Base-by-base conservation (phyloP, 2,797 vertebrate genomes). In the Chaetodon trifasciatus region DNA sequence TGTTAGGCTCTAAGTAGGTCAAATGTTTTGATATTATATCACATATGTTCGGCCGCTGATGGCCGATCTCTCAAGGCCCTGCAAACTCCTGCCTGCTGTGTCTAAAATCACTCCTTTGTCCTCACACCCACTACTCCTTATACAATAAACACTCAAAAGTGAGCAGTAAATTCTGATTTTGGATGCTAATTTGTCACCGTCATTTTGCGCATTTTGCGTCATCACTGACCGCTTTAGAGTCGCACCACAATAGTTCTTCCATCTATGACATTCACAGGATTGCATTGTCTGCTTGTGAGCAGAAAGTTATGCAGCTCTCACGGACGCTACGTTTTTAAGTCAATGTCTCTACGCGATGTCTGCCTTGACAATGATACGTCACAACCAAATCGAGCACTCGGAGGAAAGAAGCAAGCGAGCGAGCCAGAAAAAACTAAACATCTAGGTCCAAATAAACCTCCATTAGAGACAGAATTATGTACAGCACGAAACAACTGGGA, bases 1-100 rank as follows among this genome's bases (percentile, higher is more conserved):
- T 32, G 73, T 73, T 49, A 35, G 58, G 49, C 70, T 79, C 10
- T 13, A 69, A 85, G 68, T 75, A 47, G 75, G 83, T 86, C 44
- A 69, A 37, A 73, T 63, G 52, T 71, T 77, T 71, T 68, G 55
- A 76, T 58, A 32, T 76, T 40, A 70, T 60, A 72, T 50, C 52
- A 17, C 44, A 47, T 19, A 28, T 21, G 15, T 0, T 37, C 10
- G 23, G 23, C 21, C 24, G 76, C 83, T 79, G 55, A 60, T 71
- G 24, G 69, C 32, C 8, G 19, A 60, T 28, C 28, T 24, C 15
- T 68, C 8, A 44, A 62, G 56, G 24, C 10, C 23, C 42, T n/a
- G 4, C 19, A 42, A 24, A 57, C 23, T 39, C 47, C 23, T 15
- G 5, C 55, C 47, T 7, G n/a, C 57, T n/a, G 17, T 39, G 37